These are phyloP conservation scores for Nymphalis io DNA, from an alignment of 1,140 invertebrate genomes.

Conservation along the genomic window DNA sequence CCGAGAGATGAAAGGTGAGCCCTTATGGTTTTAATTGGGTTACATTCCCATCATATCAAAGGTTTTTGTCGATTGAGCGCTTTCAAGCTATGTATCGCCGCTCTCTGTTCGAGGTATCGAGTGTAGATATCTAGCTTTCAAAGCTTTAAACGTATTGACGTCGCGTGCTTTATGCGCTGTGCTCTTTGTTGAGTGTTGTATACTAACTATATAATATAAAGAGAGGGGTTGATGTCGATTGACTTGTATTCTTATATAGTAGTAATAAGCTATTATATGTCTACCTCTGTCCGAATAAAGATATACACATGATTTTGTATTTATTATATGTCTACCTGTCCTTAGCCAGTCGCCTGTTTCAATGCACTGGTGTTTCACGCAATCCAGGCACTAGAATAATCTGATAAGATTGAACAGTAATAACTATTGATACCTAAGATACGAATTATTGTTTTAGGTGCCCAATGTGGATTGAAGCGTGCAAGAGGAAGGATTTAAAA, in stretches of 20 bases:
- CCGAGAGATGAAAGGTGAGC: conserved; percentile 36
- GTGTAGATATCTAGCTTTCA: conserved; percentile 11
- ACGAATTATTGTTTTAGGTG: background rate
- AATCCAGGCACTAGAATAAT: too few species aligned
- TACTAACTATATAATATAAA: too few species aligned
- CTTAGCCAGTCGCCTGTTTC: too few species aligned
- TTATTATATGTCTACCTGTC: too few species aligned
- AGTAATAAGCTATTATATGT: too few species aligned
- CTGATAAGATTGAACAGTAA: too few species aligned
- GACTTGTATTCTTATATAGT: too few species aligned
- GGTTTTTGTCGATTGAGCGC: conserved; percentile 3
- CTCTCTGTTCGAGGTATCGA: conserved; percentile 2
- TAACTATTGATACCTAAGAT: background rate
- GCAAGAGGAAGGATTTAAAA: conserved; percentile 32
- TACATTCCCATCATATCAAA: background rate
- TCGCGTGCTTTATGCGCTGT: background rate
- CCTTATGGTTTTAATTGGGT: conserved; percentile 7
- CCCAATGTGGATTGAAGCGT: conserved; percentile 27
- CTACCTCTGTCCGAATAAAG: too few species aligned
- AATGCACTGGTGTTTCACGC: too few species aligned
- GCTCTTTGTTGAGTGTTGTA: background rate
- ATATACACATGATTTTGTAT: too few species aligned
- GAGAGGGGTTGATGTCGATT: too few species aligned
- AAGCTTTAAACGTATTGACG: conserved; percentile 6
- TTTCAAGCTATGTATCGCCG: background rate